These are phyloP conservation scores for Automeris io DNA, from an alignment of 2,888 invertebrate genomes.

Conservation along the genomic window DNA sequence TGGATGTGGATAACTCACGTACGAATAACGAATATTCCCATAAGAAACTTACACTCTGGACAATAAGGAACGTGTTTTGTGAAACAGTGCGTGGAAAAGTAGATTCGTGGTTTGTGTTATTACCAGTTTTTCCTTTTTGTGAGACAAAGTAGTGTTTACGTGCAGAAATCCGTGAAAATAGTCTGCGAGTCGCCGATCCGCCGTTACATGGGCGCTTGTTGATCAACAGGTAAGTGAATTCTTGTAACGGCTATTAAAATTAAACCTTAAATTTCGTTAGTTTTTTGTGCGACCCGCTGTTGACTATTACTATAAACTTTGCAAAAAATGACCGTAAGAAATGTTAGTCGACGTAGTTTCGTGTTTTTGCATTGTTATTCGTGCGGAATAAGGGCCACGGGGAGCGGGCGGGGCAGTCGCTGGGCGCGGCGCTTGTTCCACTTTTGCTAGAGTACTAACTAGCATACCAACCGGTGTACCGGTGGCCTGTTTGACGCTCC, in stretches of 20 bases:
- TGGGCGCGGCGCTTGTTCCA: conserved; percentile 67
- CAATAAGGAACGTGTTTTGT: conserved; percentile 45
- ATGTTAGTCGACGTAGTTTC: conserved; percentile 9
- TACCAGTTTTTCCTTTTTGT: conserved; percentile 68
- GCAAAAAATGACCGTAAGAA: conserved; percentile 5
- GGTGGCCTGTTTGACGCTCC: background rate
- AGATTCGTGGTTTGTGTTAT: conserved; percentile 60
- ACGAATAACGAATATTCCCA: conserved; percentile 40
- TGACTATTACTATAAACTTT: conserved; percentile 2
- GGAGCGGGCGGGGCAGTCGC: conserved; percentile 33
- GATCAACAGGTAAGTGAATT: conserved; percentile 54
- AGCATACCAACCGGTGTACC: background rate
- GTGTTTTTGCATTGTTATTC: conserved; percentile 30
- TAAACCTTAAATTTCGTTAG: conserved; percentile 7
- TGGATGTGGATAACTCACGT: conserved; percentile 47
- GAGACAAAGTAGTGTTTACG: conserved; percentile 63
- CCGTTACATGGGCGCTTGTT: conserved; percentile 73
- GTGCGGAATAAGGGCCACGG: conserved; percentile 28
- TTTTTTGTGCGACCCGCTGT: background rate
- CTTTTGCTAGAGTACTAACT: conserved; percentile 32
- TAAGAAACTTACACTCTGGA: conserved; percentile 42
- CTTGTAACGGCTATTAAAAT: background rate
- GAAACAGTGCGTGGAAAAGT: conserved; percentile 56
- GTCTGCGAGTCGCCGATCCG: conserved; percentile 46
- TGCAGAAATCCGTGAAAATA: conserved; percentile 53